These are phyloP conservation scores for Drosophila silvestris DNA, from an alignment of 2,888 invertebrate species.

Conservation along the genomic window DNA sequence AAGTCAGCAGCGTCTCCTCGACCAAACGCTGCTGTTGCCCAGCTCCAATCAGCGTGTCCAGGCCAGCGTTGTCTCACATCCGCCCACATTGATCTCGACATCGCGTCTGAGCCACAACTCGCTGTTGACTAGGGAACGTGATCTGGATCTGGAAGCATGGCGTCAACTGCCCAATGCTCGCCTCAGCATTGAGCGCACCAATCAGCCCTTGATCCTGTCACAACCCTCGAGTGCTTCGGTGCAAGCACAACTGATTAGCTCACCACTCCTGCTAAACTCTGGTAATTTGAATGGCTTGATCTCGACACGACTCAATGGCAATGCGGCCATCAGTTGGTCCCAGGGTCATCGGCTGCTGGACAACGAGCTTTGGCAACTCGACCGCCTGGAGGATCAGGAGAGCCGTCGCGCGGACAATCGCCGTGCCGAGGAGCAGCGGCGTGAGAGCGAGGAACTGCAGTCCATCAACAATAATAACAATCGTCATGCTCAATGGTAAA, in stretches of 20 bases:
- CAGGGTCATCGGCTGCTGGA: constrained; percentile 59
- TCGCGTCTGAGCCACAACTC: constrained; percentile 61
- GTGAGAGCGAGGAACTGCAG: constrained; percentile 49
- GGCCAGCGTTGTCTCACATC: constrained; percentile 82
- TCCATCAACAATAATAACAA: constrained; percentile 42
- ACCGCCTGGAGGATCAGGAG: constrained; percentile 60
- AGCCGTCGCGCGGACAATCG: constrained; percentile 21
- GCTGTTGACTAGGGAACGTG: constrained; percentile 69
- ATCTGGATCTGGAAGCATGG: constrained; percentile 74
- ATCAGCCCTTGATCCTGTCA: constrained; percentile 76
- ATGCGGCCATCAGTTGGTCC: constrained; percentile 60
- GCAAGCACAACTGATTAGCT: constrained; percentile 82
- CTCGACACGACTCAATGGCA: constrained; percentile 62
- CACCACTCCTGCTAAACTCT: constrained; percentile 77
- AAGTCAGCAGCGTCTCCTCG: constrained; percentile 81
- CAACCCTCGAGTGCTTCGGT: constrained; percentile 83
- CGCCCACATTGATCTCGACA: constrained; percentile 79
- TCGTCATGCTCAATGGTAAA: constrained; percentile 62
- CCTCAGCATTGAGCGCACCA: constrained; percentile 75
- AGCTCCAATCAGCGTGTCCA: constrained; percentile 79
- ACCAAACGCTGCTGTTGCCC: constrained; percentile 78
- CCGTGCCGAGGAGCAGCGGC: constrained; percentile 34
- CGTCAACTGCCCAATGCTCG: constrained; percentile 66
- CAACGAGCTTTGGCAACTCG: constrained; percentile 69
- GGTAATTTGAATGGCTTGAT: constrained; percentile 65